Evolutionary conservation across 2,888 invertebrate species (phyloP).

Genomic region (Dione vanillae): DNA sequence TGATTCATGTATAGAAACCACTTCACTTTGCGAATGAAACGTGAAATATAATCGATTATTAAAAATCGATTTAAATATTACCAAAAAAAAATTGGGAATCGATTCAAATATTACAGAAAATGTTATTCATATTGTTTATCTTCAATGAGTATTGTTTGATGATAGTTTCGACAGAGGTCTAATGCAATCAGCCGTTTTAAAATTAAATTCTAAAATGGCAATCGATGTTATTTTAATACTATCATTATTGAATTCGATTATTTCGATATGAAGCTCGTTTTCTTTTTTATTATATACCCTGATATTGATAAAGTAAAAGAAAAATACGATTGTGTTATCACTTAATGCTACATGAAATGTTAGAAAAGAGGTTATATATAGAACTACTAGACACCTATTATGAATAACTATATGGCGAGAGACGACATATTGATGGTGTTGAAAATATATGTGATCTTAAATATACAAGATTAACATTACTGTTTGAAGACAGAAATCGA

Average conservation of each 20-base stretch:
- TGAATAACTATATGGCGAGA: slow-evolving; percentile 44
- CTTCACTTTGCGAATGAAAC: background rate
- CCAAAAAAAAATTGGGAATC: slow-evolving; percentile 10
- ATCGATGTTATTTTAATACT: slow-evolving; percentile 26
- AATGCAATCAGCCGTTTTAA: slow-evolving; percentile 38
- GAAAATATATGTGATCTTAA: slow-evolving; percentile 14
- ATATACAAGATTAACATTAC: slow-evolving; percentile 6
- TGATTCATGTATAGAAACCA: background rate
- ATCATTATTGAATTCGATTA: slow-evolving; percentile 28
- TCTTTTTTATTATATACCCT: slow-evolving; percentile 35
- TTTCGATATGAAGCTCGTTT: slow-evolving; percentile 38
- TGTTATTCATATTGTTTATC: background rate
- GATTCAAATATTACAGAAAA: background rate
- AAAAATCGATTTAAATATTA: slow-evolving; percentile 5
- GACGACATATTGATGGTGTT: slow-evolving; percentile 38
- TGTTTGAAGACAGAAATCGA: slow-evolving; percentile 8
- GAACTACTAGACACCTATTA: slow-evolving; percentile 42
- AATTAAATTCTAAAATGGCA: slow-evolving; percentile 48
- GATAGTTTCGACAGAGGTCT: slow-evolving; percentile 9
- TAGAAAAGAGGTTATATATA: slow-evolving; percentile 37
- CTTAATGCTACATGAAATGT: slow-evolving; percentile 38
- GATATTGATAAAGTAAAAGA: slow-evolving; percentile 33
- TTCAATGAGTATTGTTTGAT: background rate
- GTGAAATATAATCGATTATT: background rate
- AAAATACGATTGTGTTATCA: slow-evolving; percentile 11